Conservation (phyloP, 1,140 invertebrate species). For the Cardiocondyla obscurior region DNA sequence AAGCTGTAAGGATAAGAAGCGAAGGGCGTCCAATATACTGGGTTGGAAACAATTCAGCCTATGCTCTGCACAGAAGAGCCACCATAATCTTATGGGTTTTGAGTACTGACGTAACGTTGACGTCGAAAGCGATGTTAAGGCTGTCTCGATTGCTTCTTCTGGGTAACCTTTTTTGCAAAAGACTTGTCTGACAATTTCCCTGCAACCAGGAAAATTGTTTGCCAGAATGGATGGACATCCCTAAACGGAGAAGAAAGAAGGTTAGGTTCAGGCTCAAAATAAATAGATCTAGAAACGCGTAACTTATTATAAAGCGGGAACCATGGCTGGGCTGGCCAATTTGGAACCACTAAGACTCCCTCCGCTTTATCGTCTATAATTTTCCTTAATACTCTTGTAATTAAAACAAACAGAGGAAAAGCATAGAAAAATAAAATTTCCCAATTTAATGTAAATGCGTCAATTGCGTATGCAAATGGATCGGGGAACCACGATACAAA, state of each 20-base stretch:
- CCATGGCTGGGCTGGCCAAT: not conserved
- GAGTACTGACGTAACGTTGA: not conserved
- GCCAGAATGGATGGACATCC: not conserved
- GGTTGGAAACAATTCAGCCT: not conserved
- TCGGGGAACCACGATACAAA: not conserved
- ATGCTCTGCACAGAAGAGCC: not conserved
- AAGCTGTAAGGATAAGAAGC: no score
- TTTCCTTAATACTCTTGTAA: not conserved
- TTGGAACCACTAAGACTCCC: not conserved
- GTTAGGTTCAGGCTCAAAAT: not conserved
- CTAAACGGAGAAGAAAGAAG: not conserved
- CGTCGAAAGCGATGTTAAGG: not conserved
- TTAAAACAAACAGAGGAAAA: not conserved
- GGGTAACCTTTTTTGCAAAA: not conserved
- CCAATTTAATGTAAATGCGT: not conserved
- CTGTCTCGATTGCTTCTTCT: not conserved
- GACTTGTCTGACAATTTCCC: not conserved
- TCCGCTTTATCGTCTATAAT: not conserved
- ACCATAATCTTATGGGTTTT: not conserved
- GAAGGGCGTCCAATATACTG: not conserved
- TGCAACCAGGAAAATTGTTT: not conserved
- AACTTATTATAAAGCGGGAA: not conserved
- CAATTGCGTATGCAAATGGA: not conserved
- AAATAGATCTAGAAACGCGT: not conserved
- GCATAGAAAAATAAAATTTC: not conserved